Percentiles rank a stretch among this genome's conserved stretches.
Conservation (phyloP, 2,113 vertebrate species). For the Spermophilus dauricus region DNA sequence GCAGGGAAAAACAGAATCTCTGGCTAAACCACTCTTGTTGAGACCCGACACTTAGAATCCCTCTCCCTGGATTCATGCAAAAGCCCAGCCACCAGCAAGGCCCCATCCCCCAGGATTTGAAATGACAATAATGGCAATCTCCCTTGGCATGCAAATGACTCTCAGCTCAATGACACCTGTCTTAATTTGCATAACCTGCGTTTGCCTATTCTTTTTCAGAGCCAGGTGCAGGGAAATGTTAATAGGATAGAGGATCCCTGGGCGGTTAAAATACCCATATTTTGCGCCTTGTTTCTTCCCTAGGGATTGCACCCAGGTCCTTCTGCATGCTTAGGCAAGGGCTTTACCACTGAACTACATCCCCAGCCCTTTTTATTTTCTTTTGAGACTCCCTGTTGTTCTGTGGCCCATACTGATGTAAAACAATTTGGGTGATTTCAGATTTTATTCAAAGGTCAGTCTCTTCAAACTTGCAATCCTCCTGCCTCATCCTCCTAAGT, state of each 20-base stretch:
- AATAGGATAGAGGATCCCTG: neutral
- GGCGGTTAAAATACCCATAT: neutral
- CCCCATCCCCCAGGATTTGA: neutral
- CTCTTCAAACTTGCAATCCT: too few species aligned
- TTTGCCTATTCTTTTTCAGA: constrained; percentile 61
- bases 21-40: neutral
- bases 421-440: too few species aligned
- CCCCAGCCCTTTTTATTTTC: neutral
- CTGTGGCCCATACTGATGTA: too few species aligned
- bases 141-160: constrained; percentile 47
- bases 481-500: too few species aligned
- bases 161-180: neutral
- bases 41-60: neutral
- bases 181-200: constrained; percentile 51
- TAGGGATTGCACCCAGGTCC: too few species aligned
- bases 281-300: neutral
- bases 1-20: neutral
- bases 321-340: too few species aligned
- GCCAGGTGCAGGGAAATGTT: constrained; percentile 42
- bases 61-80: neutral
- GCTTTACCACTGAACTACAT: too few species aligned
- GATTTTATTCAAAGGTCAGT: too few species aligned
- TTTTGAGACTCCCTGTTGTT: too few species aligned
- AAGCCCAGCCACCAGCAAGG: neutral
- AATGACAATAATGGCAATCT: neutral